phyloP scores from a whole-genome alignment of 2,888 invertebrate species.

The Pyrgus malvae region DNA sequence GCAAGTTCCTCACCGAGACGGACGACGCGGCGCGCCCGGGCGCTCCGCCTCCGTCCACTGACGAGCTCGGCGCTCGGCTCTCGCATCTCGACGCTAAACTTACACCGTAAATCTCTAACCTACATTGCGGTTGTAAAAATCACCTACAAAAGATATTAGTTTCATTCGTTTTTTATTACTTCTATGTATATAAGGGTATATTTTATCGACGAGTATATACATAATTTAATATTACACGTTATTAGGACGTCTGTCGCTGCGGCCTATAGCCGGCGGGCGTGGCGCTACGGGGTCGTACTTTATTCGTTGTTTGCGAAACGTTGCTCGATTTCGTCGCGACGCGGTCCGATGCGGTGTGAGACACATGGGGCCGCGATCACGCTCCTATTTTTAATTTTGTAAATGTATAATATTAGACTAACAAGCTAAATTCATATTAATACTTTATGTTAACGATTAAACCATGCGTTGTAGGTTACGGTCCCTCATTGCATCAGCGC shows the following conservation, averaged over 20 bases:
- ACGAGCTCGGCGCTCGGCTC: constrained; percentile 64
- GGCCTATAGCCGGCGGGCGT: constrained; percentile 59
- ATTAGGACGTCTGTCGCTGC: constrained; percentile 73
- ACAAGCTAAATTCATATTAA: constrained; percentile 79
- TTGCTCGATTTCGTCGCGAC: constrained; percentile 71
- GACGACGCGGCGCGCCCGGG: constrained; percentile 49
- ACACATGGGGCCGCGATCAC: constrained; percentile 38
- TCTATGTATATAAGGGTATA: constrained; percentile 81
- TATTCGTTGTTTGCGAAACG: constrained; percentile 82
- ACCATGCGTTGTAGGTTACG: constrained; percentile 66
- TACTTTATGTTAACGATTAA: constrained; percentile 74
- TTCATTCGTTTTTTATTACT: constrained; percentile 78
- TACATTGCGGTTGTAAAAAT: constrained; percentile 82
- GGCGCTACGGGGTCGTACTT: constrained; percentile 76
- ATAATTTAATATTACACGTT: constrained; percentile 63
- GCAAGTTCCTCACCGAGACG: constrained; percentile 71
- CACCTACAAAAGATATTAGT: constrained; percentile 83
- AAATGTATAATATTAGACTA: constrained; percentile 69
- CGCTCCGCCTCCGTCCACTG: constrained; percentile 52
- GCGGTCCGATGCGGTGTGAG: constrained; percentile 42
- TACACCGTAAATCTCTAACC: constrained; percentile 74
- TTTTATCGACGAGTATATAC: constrained; percentile 75
- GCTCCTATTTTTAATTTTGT: constrained; percentile 63
- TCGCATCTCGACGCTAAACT: constrained; percentile 71
- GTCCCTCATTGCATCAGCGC: constrained; percentile 62